phyloP scores from a whole-genome alignment of 1,140 invertebrate genomes.

The Bacillus rossius region DNA sequence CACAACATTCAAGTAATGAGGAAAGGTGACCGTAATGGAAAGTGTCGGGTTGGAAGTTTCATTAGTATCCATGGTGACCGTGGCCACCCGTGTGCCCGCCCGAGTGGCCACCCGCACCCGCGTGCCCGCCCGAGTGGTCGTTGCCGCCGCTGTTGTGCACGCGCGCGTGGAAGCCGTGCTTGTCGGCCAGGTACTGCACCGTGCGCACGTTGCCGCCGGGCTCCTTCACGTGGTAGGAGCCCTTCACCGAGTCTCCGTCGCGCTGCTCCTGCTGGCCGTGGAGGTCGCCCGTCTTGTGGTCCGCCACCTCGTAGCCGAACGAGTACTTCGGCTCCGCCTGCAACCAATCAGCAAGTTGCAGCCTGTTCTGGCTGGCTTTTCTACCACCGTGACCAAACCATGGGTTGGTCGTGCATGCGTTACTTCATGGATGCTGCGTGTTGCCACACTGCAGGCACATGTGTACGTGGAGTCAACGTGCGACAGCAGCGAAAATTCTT shows the following conservation, averaged over 20 bases:
- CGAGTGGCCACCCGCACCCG: not conserved
- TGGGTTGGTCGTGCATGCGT: not conserved
- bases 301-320: slow-evolving; percentile 22
- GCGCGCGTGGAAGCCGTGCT: slow-evolving; percentile 27
- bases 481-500: too few species aligned
- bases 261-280: slow-evolving; percentile 19
- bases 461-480: too few species aligned
- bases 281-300: slow-evolving; percentile 22
- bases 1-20: too few species aligned
- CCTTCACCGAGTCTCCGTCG: slow-evolving; percentile 18
- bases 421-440: not conserved
- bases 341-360: not conserved
- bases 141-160: slow-evolving; percentile 7
- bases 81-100: not conserved
- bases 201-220: slow-evolving; percentile 46
- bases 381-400: too few species aligned
- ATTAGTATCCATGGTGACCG: not conserved
- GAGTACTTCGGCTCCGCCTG: slow-evolving; percentile 22
- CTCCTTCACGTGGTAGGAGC: slow-evolving; percentile 39
- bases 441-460: not conserved
- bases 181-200: slow-evolving; percentile 34
- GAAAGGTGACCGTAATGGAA: too few species aligned
- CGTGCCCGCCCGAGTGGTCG: not conserved
- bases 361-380: not conserved
- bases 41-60: too few species aligned